These are phyloP conservation scores for Dromiciops gliroides DNA, from an alignment of 2,113 vertebrate genomes.

Conservation along the genomic window DNA sequence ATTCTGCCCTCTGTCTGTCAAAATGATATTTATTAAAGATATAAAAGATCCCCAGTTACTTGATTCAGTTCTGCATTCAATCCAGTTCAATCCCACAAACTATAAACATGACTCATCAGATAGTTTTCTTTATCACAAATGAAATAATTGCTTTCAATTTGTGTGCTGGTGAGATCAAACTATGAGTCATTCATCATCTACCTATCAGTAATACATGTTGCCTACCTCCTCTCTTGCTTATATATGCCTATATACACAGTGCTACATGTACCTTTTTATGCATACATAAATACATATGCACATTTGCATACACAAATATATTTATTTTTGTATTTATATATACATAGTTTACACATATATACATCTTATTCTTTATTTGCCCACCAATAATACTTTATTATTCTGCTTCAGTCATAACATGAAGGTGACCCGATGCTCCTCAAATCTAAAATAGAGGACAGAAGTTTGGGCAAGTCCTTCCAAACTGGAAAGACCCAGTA, in stretches of 20 bases:
- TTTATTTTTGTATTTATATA: no score
- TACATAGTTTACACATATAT: background rate
- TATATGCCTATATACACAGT: background rate
- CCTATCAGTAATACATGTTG: background rate
- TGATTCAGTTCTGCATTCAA: background rate
- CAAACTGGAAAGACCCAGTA: background rate
- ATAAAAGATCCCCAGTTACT: background rate
- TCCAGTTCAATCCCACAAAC: background rate
- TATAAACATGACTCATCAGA: background rate
- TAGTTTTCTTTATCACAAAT: background rate
- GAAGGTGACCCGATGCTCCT: background rate
- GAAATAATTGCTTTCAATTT: background rate
- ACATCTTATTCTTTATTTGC: background rate
- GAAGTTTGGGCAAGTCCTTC: background rate
- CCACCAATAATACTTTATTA: background rate
- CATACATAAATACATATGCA: background rate
- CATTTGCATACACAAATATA: background rate
- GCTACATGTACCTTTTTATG: background rate
- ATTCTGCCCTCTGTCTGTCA: background rate
- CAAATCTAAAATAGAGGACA: background rate
- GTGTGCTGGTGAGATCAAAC: background rate
- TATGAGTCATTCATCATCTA: background rate
- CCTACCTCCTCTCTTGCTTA: background rate
- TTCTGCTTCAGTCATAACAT: background rate
- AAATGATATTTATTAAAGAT: background rate